phyloP scores from a whole-genome alignment of 1,140 invertebrate species.

The Aplysia californica region DNA sequence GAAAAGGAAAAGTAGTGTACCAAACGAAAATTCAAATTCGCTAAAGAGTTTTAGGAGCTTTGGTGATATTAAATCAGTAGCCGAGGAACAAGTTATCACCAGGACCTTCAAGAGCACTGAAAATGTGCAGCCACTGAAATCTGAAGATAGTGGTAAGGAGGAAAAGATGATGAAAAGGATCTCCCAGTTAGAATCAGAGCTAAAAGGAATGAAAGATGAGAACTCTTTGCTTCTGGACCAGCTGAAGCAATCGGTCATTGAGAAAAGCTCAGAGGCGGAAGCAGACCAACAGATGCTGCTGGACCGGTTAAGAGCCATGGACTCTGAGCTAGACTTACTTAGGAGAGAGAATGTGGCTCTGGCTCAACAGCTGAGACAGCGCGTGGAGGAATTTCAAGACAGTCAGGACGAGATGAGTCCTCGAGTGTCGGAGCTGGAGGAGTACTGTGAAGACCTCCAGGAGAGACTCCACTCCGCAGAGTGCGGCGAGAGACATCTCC shows the following conservation, averaged over 20 bases:
- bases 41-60: neutral
- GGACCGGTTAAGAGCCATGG: constrained; percentile 17
- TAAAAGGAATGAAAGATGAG: neutral
- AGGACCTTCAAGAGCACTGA: constrained; percentile 1
- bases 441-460: constrained; percentile 50
- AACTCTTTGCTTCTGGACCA: constrained; percentile 8
- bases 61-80: neutral
- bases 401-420: constrained; percentile 37
- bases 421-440: constrained; percentile 47
- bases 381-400: constrained; percentile 30
- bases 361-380: constrained; percentile 13
- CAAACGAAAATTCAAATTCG: too few species aligned
- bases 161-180: neutral
- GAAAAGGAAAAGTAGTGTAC: constrained; percentile 6
- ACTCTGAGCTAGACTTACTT: constrained; percentile 27
- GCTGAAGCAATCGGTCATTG: neutral
- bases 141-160: neutral
- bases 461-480: constrained; percentile 51
- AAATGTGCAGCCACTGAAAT: neutral
- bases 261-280: constrained; percentile 18
- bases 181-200: neutral
- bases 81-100: neutral
- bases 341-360: constrained; percentile 35
- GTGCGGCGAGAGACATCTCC: constrained; percentile 45
- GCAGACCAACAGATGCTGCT: constrained; percentile 19